Conservation (phyloP, 2,797 vertebrate genomes). For the Ceryle rudis region DNA sequence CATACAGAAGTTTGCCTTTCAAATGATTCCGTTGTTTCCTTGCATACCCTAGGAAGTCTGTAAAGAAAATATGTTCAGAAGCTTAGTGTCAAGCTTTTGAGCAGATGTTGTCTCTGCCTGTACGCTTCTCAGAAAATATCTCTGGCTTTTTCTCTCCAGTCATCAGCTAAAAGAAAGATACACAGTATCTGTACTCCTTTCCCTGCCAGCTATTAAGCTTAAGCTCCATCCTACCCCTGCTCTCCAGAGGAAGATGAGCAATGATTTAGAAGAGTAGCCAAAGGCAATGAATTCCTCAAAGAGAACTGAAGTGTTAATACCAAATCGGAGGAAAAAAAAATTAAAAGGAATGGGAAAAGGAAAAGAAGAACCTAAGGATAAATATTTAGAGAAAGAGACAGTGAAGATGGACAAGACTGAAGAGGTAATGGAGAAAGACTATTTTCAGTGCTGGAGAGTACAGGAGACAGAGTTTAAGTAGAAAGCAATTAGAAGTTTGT, state of each 20-base stretch:
- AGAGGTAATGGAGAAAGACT: not conserved
- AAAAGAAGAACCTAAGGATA: not conserved
- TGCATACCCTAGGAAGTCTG: not conserved
- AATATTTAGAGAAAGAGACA: not conserved
- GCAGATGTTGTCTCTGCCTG: conserved; percentile 1
- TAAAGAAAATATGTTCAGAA: conserved; percentile 4
- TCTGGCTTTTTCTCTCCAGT: not conserved
- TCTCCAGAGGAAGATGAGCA: not conserved
- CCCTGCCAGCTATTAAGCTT: not conserved
- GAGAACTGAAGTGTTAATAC: not conserved
- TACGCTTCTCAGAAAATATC: not conserved
- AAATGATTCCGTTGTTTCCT: not conserved
- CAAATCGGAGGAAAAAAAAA: not conserved
- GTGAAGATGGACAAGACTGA: not conserved
- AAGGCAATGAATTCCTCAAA: not conserved
- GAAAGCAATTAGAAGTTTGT: not conserved
- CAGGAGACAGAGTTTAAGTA: not conserved
- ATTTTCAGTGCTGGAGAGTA: not conserved
- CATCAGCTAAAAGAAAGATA: conserved; percentile 24
- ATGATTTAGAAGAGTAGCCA: conserved; percentile 8
- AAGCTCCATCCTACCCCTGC: not conserved
- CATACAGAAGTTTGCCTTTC: not conserved
- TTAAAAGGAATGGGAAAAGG: not conserved
- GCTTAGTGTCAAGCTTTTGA: conserved; percentile 19
- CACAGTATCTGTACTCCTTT: conserved; percentile 1